Conservation (phyloP, 2,113 vertebrate species). For the Coreoperca whiteheadi region DNA sequence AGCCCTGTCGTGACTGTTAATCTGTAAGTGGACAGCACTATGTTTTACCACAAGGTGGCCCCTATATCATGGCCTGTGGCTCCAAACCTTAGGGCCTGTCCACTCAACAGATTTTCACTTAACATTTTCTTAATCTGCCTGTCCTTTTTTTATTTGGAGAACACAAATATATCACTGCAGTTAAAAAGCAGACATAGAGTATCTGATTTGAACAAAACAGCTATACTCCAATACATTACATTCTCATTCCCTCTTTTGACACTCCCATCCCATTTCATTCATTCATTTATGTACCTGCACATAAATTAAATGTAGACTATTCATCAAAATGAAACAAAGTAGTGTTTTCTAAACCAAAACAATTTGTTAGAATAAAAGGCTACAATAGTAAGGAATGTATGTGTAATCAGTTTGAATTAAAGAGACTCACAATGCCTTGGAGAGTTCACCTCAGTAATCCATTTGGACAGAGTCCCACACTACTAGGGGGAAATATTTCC, state of each 20-base stretch:
- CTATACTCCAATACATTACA: neutral
- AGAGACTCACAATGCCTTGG: conserved; percentile 13
- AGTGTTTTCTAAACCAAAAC: neutral
- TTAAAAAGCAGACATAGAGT: neutral
- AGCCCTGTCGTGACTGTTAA: conserved; percentile 76
- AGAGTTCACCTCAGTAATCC: conserved; percentile 16
- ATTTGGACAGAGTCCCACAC: conserved; percentile 28
- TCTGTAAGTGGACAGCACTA: conserved; percentile 55
- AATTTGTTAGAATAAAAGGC: neutral
- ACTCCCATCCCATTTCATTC: neutral
- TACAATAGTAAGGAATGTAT: neutral
- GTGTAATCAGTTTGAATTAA: conserved; percentile 1
- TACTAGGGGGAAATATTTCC: conserved; percentile 13
- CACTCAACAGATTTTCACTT: conserved; percentile 26
- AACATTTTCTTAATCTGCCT: neutral
- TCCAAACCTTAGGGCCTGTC: neutral
- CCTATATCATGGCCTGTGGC: conserved; percentile 44
- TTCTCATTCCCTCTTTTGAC: neutral
- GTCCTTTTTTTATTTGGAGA: neutral
- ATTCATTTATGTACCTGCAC: neutral
- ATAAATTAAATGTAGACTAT: neutral
- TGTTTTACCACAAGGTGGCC: conserved; percentile 76
- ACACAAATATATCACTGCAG: neutral
- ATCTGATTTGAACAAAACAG: neutral
- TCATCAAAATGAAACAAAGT: neutral